A percentile compares a stretch with the other conserved stretches of the same genome.
These are phyloP conservation scores for Microtus ochrogaster DNA, from an alignment of 2,113 vertebrate species.

Conservation along the genomic window DNA sequence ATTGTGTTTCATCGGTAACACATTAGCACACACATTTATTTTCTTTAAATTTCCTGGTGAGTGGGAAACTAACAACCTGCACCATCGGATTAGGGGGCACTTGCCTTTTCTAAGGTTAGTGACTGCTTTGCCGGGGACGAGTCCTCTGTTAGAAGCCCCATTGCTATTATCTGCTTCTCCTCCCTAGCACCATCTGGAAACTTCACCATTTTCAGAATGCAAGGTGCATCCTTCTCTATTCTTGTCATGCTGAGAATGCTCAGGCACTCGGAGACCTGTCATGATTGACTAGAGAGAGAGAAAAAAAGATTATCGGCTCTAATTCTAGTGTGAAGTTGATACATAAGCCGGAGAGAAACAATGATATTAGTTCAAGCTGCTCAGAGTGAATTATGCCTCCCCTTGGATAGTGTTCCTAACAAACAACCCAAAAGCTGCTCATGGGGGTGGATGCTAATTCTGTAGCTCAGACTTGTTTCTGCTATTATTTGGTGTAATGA, in stretches of 20 bases:
- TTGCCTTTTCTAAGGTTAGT: slow-evolving; percentile 29
- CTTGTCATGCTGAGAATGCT: slow-evolving; percentile 59
- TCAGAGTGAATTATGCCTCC: slow-evolving; percentile 72
- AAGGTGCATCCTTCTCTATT: slow-evolving; percentile 49
- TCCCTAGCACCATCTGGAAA: slow-evolving; percentile 63
- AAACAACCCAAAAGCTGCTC: slow-evolving; percentile 68
- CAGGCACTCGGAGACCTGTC: neutral
- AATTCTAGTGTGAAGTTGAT: slow-evolving; percentile 71
- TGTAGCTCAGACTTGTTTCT: slow-evolving; percentile 60
- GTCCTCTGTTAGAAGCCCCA: neutral
- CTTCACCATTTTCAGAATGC: slow-evolving; percentile 50
- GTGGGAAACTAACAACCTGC: slow-evolving; percentile 50
- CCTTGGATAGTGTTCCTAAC: slow-evolving; percentile 30
- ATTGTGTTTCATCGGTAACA: slow-evolving; percentile 54
- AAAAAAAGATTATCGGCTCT: slow-evolving; percentile 66
- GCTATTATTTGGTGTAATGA: slow-evolving; percentile 61
- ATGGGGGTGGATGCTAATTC: slow-evolving; percentile 70
- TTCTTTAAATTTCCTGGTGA: slow-evolving; percentile 62
- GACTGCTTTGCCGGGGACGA: neutral
- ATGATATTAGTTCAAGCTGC: slow-evolving; percentile 76
- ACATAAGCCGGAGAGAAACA: slow-evolving; percentile 67
- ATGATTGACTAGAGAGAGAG: slow-evolving; percentile 15
- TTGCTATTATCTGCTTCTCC: slow-evolving; percentile 25
- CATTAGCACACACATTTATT: slow-evolving; percentile 47
- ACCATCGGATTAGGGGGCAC: slow-evolving; percentile 10